Evolutionary conservation across 2,888 invertebrate genomes (phyloP).

Genomic region (Amblyjoppa fuscipennis): DNA sequence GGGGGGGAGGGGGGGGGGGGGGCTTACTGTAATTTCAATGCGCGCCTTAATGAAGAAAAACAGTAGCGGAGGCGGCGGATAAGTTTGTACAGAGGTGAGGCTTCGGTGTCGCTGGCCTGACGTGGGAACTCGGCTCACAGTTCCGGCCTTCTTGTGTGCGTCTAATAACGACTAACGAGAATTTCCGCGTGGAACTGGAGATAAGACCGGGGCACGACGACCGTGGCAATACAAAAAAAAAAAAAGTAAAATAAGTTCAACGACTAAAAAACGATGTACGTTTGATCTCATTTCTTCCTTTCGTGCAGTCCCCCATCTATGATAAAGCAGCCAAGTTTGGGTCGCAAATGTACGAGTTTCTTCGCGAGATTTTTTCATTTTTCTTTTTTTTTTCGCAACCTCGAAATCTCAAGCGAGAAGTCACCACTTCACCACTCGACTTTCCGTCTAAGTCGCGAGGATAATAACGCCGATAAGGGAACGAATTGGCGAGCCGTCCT

Average conservation of each 20-base stretch:
- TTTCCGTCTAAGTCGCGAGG: background rate
- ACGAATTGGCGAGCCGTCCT: background rate
- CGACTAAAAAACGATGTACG: background rate
- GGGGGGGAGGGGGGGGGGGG: slow-evolving; percentile 15
- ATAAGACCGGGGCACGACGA: background rate
- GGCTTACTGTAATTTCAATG: background rate
- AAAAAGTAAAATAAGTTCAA: slow-evolving; percentile 2
- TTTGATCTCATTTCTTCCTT: background rate
- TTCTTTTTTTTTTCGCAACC: background rate
- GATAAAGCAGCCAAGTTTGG: background rate
- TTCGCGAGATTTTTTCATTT: background rate
- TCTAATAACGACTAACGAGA: slow-evolving; percentile 28
- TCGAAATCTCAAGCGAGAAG: background rate
- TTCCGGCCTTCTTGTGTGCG: slow-evolving; percentile 52
- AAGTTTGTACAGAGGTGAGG: slow-evolving; percentile 19
- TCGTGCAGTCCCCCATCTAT: background rate
- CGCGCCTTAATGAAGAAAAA: slow-evolving; percentile 21
- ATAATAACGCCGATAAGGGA: background rate
- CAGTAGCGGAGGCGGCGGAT: background rate
- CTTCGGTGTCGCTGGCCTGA: slow-evolving; percentile 16
- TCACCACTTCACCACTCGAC: background rate
- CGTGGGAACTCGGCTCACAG: slow-evolving; percentile 61
- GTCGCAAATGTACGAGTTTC: background rate
- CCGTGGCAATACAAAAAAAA: background rate
- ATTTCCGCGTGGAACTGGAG: slow-evolving; percentile 36